Base-by-base conservation (phyloP, 2,888 invertebrate genomes). In the Rhabditoides inermis region DNA sequence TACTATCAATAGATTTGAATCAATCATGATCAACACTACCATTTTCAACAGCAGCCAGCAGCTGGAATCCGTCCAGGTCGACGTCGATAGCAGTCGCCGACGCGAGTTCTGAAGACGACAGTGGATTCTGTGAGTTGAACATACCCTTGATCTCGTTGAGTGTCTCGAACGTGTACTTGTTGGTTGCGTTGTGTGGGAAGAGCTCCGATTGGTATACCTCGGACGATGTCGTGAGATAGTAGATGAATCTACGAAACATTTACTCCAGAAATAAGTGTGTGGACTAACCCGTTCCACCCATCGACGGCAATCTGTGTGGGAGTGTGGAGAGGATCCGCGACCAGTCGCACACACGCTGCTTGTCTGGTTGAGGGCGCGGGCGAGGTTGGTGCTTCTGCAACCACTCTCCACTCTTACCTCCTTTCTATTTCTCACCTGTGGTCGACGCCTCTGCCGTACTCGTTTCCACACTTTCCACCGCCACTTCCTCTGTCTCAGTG, bases 281-380 rank as follows among this genome's bases (percentile, higher is more conserved):
- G 4, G 6, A 32, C 52, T 46, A 25, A 71, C 65, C 72, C 72
- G 49, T 72, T 71, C 30, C 64, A 62, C 0, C 60, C 51, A 53
- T 72, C 72, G 7, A 70, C 42, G 7, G 60, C 59, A n/a, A 70
- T 56, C 39, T 70, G 63, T 30, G 60, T 55, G n/a, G 69, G 62
- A 3, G 67, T 56, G 32, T 64, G 65, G 32, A 61, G 15, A 0
- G 56, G 48, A 41, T 63, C 59, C n/a, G n/a, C n/a, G n/a, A n/a
- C n/a, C n/a, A n/a, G n/a, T n/a, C n/a, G n/a, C n/a, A n/a, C n/a
- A n/a, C n/a, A n/a, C n/a, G n/a, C n/a, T n/a, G n/a, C n/a, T n/a
- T n/a, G n/a, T n/a, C n/a, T n/a, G n/a, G n/a, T n/a, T n/a, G n/a
- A n/a, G n/a, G n/a, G n/a, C n/a, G n/a, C n/a, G n/a, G n/a, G n/a